Evolutionary conservation across 2,113 vertebrate species (phyloP).

Genomic region (Strix aluco): DNA sequence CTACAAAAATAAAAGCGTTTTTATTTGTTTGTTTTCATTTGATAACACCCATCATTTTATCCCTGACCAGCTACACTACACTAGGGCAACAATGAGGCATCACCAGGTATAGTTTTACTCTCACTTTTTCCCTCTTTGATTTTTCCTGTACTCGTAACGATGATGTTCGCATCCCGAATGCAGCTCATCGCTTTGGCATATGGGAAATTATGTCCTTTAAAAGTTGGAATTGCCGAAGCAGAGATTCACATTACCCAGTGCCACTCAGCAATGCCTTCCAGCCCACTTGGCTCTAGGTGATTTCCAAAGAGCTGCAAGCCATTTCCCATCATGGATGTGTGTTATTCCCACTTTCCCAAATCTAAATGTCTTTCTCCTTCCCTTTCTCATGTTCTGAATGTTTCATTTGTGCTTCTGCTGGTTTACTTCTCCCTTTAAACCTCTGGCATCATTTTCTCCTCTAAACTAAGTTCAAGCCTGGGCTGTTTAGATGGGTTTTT

Average conservation of each 20-base stretch:
- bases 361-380: not conserved
- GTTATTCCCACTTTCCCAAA: not conserved
- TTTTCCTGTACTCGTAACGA: not conserved
- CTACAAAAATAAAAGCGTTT: not conserved
- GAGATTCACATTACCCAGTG: not conserved
- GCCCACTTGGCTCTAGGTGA: not conserved
- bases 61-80: rapidly evolving
- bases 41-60: not conserved
- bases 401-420: not conserved
- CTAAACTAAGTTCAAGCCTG: not conserved
- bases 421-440: not conserved
- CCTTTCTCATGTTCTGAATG: not conserved
- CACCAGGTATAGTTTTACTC: not conserved
- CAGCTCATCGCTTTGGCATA: not conserved
- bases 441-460: not conserved
- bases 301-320: not conserved
- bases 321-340: not conserved
- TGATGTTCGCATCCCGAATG: not conserved
- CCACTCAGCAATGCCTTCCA: not conserved
- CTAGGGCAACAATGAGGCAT: not conserved
- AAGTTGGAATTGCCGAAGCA: not conserved
- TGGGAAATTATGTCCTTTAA: not conserved
- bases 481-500: not conserved
- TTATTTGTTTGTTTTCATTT: not conserved
- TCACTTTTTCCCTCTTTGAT: not conserved